A percentile compares a stretch with the other conserved stretches of the same genome.
These are phyloP conservation scores for Diorhabda sublineata DNA, from an alignment of 1,140 invertebrate species.

Conservation along the genomic window DNA sequence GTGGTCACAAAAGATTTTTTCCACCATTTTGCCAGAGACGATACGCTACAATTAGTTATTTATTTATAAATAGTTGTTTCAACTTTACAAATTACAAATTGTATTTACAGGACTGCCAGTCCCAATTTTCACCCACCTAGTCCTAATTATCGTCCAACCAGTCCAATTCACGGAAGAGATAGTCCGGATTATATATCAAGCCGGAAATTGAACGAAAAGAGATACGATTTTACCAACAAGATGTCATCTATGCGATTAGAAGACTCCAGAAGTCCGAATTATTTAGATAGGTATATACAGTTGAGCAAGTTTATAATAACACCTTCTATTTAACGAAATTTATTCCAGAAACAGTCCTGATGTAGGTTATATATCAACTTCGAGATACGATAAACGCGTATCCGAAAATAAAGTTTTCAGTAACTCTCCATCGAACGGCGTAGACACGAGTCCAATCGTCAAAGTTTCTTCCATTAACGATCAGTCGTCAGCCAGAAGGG, in stretches of 20 bases:
- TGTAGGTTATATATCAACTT: conserved; percentile 27
- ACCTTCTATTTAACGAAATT: too few species aligned
- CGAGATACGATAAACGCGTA: conserved; percentile 34
- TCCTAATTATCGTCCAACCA: conserved; percentile 26
- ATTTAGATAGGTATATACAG: conserved; percentile 24
- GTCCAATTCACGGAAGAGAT: conserved; percentile 26
- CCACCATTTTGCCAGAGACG: too few species aligned
- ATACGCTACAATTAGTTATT: too few species aligned
- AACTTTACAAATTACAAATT: neutral
- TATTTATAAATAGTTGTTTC: too few species aligned
- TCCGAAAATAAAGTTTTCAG: conserved; percentile 44
- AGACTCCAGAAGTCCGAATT: conserved; percentile 37
- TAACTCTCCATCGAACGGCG: conserved; percentile 36
- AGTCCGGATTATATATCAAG: conserved; percentile 41
- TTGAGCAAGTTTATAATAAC: neutral
- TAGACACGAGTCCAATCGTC: conserved; percentile 67
- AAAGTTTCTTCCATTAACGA: conserved; percentile 63
- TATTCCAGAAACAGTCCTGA: conserved; percentile 26
- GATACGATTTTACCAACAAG: conserved; percentile 38
- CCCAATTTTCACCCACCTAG: conserved; percentile 34
- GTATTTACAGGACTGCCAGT: conserved; percentile 35
- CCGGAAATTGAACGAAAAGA: conserved; percentile 38
- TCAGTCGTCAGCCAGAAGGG: conserved; percentile 57
- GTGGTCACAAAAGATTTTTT: too few species aligned
- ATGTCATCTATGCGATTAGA: conserved; percentile 37